Conservation (phyloP, 2,113 vertebrate species). For the Caloenas nicobarica region DNA sequence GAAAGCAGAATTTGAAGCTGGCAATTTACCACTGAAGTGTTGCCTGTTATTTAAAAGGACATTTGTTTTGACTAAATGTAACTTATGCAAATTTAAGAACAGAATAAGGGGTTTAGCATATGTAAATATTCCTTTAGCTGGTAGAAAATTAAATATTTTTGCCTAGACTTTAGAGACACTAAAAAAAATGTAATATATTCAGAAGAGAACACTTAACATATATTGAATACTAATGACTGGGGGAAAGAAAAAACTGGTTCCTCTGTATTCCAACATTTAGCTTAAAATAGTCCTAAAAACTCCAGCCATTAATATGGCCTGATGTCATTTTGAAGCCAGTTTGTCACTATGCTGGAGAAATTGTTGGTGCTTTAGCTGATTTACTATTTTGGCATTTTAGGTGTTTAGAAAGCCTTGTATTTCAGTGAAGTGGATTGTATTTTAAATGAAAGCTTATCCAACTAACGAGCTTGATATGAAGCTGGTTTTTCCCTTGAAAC, state of each 20-base stretch:
- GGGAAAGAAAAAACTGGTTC: neutral
- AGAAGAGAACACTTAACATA: neutral
- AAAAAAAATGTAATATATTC: neutral
- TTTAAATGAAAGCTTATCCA: constrained; percentile 50
- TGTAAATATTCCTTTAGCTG: neutral
- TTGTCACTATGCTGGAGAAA: constrained; percentile 42
- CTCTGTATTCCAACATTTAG: neutral
- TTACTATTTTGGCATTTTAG: constrained; percentile 57
- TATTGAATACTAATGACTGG: neutral
- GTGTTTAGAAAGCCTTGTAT: constrained; percentile 43
- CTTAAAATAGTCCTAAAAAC: neutral
- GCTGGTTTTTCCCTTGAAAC: neutral
- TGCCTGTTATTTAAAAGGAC: neutral
- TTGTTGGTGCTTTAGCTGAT: constrained; percentile 25
- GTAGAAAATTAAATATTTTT: neutral
- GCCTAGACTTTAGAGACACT: neutral
- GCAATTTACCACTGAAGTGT: neutral
- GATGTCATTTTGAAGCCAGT: constrained; percentile 24
- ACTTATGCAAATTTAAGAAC: neutral
- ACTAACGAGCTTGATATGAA: constrained; percentile 34
- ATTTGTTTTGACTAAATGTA: neutral
- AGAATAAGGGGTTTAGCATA: neutral
- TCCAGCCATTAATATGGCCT: neutral
- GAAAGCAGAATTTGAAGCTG: neutral
- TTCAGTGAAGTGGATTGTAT: constrained; percentile 8